Conservation (phyloP, 2,888 invertebrate species). For the Caenorhabditis zanzibari region DNA sequence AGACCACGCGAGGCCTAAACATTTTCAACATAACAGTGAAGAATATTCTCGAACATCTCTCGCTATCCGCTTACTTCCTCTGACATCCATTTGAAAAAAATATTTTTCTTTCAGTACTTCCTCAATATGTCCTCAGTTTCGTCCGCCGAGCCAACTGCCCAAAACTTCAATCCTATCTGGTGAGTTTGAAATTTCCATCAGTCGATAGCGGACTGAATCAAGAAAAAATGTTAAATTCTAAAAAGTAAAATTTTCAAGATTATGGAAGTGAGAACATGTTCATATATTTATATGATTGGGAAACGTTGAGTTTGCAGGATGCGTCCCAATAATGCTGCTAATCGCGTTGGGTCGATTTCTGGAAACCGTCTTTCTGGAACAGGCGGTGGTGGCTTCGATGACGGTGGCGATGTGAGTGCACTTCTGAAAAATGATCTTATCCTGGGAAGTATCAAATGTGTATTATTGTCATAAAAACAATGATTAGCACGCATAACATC, state of each 20-base stretch:
- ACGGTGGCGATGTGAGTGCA: constrained; percentile 48
- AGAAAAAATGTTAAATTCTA: too few relatives aligned
- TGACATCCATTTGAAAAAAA: neutral
- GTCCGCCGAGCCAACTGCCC: constrained; percentile 63
- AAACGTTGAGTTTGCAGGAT: constrained; percentile 19
- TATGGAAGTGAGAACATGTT: too few relatives aligned
- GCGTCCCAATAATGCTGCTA: constrained; percentile 40
- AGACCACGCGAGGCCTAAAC: constrained; percentile 33
- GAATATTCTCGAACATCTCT: constrained; percentile 29
- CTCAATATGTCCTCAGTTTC: constrained; percentile 67
- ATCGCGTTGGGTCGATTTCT: constrained; percentile 34
- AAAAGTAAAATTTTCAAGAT: too few relatives aligned
- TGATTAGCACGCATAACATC: neutral
- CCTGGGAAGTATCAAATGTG: too few relatives aligned
- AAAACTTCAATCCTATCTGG: constrained; percentile 74
- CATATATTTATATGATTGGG: neutral
- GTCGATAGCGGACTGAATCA: neutral
- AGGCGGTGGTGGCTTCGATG: constrained; percentile 42
- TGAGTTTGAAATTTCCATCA: constrained; percentile 33
- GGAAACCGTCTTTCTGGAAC: constrained; percentile 26
- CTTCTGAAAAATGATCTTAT: neutral
- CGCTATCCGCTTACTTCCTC: neutral
- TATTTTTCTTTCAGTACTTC: constrained; percentile 32
- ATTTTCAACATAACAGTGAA: constrained; percentile 33
- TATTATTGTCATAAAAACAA: too few relatives aligned